Percentiles rank a stretch among this genome's conserved stretches.
Conservation (phyloP, 2,888 invertebrate genomes). For the Polymixis flavicincta region DNA sequence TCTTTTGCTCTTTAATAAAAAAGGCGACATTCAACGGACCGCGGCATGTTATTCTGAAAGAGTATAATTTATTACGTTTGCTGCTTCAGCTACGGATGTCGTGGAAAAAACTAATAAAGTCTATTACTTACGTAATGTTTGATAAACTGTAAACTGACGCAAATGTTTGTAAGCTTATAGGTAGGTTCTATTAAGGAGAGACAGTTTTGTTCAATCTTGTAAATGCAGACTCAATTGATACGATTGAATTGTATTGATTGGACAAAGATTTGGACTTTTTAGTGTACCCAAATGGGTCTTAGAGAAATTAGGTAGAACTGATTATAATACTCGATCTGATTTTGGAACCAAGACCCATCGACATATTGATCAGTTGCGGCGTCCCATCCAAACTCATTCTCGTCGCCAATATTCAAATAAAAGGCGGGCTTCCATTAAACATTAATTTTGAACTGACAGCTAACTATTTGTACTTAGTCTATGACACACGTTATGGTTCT, state of each 20-base stretch:
- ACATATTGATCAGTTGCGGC: no score
- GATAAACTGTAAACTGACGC: constrained; percentile 51
- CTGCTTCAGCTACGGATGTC: constrained; percentile 71
- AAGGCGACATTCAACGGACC: constrained; percentile 70
- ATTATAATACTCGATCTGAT: no score
- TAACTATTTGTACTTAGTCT: not conserved
- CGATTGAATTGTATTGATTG: not conserved
- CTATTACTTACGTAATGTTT: constrained; percentile 58
- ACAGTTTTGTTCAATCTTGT: constrained; percentile 3
- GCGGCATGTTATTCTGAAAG: constrained; percentile 75
- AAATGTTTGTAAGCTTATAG: constrained; percentile 24
- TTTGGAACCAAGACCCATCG: no score
- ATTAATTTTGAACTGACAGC: not conserved
- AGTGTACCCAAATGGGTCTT: no score
- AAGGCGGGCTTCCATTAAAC: not conserved
- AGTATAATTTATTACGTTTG: constrained; percentile 80
- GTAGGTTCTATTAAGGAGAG: not conserved
- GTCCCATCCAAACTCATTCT: not conserved
- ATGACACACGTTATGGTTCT: not conserved
- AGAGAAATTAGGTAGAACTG: no score
- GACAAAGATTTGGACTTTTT: not conserved
- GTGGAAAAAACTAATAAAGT: constrained; percentile 67
- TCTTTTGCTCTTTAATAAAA: constrained; percentile 72
- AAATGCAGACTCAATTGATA: not conserved
- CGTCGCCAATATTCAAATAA: not conserved